Evolutionary conservation across 2,113 vertebrate species (phyloP).

Genomic region (Tyto alba): DNA sequence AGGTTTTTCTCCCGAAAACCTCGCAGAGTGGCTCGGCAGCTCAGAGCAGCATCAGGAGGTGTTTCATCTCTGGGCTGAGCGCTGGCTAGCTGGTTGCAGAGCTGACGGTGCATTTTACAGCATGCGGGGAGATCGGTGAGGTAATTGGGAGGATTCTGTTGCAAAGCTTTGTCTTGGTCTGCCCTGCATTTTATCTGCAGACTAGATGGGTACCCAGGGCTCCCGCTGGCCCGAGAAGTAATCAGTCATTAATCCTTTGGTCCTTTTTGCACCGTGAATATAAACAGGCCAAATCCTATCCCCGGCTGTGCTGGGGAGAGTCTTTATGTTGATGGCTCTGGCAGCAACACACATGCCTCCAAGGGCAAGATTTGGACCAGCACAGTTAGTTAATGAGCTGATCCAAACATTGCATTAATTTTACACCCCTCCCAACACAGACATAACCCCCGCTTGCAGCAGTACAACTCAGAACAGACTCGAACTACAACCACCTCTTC

Average conservation of each 20-base stretch:
- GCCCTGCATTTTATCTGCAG: constrained; percentile 28
- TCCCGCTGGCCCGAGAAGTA: constrained; percentile 4
- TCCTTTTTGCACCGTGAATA: constrained; percentile 31
- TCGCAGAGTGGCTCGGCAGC: accelerated
- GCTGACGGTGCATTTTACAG: constrained; percentile 44
- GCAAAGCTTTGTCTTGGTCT: constrained; percentile 57
- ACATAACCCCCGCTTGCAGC: neutral
- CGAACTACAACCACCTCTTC: neutral
- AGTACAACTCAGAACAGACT: neutral
- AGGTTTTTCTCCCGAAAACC: neutral
- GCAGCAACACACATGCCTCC: neutral
- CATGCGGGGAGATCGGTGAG: constrained; percentile 3
- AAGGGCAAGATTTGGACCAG: constrained; percentile 16
- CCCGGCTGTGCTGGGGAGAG: constrained; percentile 14
- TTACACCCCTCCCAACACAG: neutral
- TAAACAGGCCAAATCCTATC: constrained; percentile 53
- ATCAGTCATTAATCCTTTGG: constrained; percentile 47
- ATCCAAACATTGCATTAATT: constrained; percentile 10
- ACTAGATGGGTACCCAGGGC: constrained; percentile 32
- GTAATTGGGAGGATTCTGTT: constrained; percentile 53
- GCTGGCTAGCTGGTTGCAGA: neutral
- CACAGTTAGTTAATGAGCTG: constrained; percentile 34
- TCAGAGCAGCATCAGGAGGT: neutral
- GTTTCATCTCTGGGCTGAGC: neutral
- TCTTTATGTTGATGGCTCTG: constrained; percentile 28